Base-by-base conservation (phyloP, 1,140 invertebrate species). In the Plutomurus gul region DNA sequence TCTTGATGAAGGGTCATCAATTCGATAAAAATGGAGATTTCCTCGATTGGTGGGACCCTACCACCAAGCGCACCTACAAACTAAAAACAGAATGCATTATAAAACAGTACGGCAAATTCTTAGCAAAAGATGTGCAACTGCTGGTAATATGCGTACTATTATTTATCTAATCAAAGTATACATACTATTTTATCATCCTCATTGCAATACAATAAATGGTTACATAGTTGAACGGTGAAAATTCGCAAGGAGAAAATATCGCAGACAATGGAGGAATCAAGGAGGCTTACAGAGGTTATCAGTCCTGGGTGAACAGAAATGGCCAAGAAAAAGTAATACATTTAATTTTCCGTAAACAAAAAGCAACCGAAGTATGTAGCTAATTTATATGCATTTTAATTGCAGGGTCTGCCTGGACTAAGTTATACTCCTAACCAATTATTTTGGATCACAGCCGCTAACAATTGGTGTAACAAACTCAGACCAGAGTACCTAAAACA, bases 51-150 rank as follows among this genome's bases (percentile, higher is more conserved):
- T 93, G 91, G 91, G 86, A 89, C 56, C 87, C 89, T 79, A 85
- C 86, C 11, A 91, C 90, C 4, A 89, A 88, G 22, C 79, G 86
- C 39, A 87, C 86, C 6, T 92, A 92, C 83, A 86, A 89, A 37
- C 82, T 89, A 22, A 89, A 89, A 79, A 88, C 91, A 0, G 86
- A 91, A 81, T 93, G 92, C 84, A 92, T 93, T 74, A 89, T 93
- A 43, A 87, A 92, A 25, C 92, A 93, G 83, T 93, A 93, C 85
- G 88, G 88, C 51, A 90, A 89, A 80, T 92, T 89, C 84, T 89
- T 85, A 4, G 85, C 89, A n/a, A 82, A 85, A 65, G 86, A 88
- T 20, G 85, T 89, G 47, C 87, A 86, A 77, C 87, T 88, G 60
- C 84, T 7, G 25, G 79, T 80, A 77, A 65, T 13, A 4, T 1